Evolutionary conservation across 2,888 invertebrate genomes (phyloP).

Genomic region (Orchesellides sinensis): DNA sequence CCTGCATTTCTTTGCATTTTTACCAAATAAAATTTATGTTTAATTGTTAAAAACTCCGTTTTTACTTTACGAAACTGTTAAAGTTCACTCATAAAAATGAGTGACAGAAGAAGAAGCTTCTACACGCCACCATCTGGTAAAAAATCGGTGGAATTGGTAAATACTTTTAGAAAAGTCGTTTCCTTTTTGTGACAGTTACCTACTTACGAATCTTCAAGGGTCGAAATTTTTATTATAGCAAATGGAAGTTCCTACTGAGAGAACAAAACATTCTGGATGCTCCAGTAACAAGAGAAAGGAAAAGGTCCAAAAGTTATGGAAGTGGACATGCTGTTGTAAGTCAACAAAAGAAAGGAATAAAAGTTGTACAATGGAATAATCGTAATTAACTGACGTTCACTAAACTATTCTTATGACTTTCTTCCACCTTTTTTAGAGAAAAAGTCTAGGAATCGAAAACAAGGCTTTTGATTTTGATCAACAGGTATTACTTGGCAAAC

Average conservation of each 20-base stretch:
- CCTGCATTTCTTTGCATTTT: no score
- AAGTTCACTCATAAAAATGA: no score
- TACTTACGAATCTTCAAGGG: neutral
- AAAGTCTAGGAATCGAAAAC: slow-evolving; percentile 34
- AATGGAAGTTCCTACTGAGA: slow-evolving; percentile 55
- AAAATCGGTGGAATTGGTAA: slow-evolving; percentile 14
- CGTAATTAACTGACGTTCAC: no score
- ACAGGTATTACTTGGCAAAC: slow-evolving; percentile 9
- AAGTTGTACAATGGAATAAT: no score
- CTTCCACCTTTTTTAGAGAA: slow-evolving; percentile 14
- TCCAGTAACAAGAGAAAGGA: neutral
- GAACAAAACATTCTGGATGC: slow-evolving; percentile 31
- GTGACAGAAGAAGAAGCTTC: neutral
- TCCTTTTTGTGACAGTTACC: neutral
- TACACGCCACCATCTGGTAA: neutral
- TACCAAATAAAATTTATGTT: no score
- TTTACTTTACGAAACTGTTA: neutral
- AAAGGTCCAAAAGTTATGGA: slow-evolving; percentile 38
- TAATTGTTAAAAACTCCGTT: no score
- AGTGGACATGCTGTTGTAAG: no score
- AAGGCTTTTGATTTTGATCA: slow-evolving; percentile 52
- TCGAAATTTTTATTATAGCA: slow-evolving; percentile 24
- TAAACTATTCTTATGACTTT: no score
- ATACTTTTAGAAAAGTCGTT: neutral
- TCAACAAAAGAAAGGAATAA: neutral